These are phyloP conservation scores for Eupeodes latifasciatus DNA, from an alignment of 2,888 invertebrate species.

Conservation along the genomic window DNA sequence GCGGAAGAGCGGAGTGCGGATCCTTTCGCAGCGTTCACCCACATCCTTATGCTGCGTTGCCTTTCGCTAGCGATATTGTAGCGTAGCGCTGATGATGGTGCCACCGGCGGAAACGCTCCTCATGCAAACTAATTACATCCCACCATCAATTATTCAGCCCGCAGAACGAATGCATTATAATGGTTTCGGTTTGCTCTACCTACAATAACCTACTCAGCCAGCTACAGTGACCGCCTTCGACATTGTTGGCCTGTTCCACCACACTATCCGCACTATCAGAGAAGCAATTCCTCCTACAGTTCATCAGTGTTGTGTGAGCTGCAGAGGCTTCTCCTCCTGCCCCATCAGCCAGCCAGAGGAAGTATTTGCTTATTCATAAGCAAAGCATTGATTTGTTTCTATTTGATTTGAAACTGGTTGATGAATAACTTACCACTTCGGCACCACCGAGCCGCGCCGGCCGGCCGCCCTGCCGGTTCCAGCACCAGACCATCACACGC, in stretches of 20 bases:
- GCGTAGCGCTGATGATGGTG: not conserved
- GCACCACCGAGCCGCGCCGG: not conserved
- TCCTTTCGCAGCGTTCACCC: not conserved
- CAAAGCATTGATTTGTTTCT: conserved; percentile 63
- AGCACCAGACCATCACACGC: not conserved
- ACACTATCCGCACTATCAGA: too few relatives aligned
- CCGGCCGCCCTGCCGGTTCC: too few relatives aligned
- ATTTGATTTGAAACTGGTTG: conserved; percentile 38
- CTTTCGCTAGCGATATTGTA: not conserved
- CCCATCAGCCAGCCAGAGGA: not conserved
- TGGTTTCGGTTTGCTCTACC: conserved; percentile 7
- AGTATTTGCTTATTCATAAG: conserved; percentile 54
- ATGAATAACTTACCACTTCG: conserved; percentile 55
- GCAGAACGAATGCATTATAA: conserved; percentile 45
- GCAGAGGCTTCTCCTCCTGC: not conserved
- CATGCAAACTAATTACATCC: conserved; percentile 63
- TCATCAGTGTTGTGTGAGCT: not conserved
- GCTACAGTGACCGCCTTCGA: conserved; percentile 6
- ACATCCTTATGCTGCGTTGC: conserved; percentile 3
- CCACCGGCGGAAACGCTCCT: conserved; percentile 7
- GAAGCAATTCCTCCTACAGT: not conserved
- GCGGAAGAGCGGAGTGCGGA: not conserved
- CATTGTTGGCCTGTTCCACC: conserved; percentile 21
- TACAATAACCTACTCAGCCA: not conserved
- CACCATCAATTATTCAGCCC: conserved; percentile 64